Evolutionary conservation across 2,888 invertebrate species (phyloP), one percentile per base, ranked within the genome.

Genomic region (Eudemis profundana): DNA sequence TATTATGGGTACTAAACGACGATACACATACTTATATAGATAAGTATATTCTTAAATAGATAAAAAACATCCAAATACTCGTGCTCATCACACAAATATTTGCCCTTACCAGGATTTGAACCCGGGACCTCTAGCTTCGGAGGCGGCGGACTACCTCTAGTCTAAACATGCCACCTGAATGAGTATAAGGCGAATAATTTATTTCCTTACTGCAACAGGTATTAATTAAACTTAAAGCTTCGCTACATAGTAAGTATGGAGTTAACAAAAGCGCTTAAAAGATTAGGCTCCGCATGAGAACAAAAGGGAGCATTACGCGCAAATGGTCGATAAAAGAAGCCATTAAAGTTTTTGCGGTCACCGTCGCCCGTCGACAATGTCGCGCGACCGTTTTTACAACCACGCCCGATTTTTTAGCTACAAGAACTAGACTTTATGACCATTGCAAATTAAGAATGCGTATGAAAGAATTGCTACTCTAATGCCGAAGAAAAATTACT

Each of bases 301-400:
- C 79, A 83, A 84, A 81, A 80, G 74, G 75, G 73, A 71, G 78
- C 77, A 82, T 85, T 81, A 83, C 74, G 75, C 72, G 76, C 71
- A 81, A 85, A 88, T 83, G 83, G 84, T 72, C 87, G 74, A 87
- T 89, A 88, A 89, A 87, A 85, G 81, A 74, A 76, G 74, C 77
- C 85, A 80, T 86, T 86, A 87, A 86, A 84, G 83, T 85, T 83
- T 84, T 83, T 83, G 85, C 75, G 79, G 80, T 78, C 75, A 78
- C 77, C 72, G 78, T 73, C 73, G 74, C 73, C 71, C 76, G 56
- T 67, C 69, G 67, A 85, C 84, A 82, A 75, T 84, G 86, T 84
- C 74, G 78, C 76, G 70, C 75, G 68, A 69, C 69, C 68, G 73
- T 73, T 76, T 82, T 82, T 83, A 76, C 73, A 69, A 68, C 76